Conservation (phyloP, 1,140 invertebrate genomes). For the Drosophila nigrodunni region DNA sequence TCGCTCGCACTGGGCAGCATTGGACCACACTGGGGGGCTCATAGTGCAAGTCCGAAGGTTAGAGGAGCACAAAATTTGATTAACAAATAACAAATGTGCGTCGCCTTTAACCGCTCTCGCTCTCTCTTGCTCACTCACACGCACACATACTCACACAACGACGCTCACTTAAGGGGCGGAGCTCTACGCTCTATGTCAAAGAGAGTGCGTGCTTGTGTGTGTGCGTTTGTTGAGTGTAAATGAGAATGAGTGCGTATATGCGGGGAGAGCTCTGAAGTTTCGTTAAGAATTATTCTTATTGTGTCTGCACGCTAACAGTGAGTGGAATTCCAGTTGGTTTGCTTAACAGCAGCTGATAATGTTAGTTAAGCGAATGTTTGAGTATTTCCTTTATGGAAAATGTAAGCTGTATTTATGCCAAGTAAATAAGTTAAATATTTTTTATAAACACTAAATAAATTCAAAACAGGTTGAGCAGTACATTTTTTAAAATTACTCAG, state of each 20-base stretch:
- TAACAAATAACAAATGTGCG: slow-evolving; percentile 78
- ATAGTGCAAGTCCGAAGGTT: slow-evolving; percentile 43
- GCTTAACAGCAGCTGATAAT: slow-evolving; percentile 6
- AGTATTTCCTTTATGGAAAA: slow-evolving; percentile 2
- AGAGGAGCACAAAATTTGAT: slow-evolving; percentile 68
- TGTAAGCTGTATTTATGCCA: not conserved
- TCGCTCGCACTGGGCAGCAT: slow-evolving; percentile 37
- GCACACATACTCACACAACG: not conserved
- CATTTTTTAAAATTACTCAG: too few species aligned
- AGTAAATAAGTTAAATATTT: not conserved
- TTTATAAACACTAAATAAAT: too few species aligned
- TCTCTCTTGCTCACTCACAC: slow-evolving; percentile 46
- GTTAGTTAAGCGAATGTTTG: slow-evolving; percentile 21
- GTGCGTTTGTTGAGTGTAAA: slow-evolving; percentile 6
- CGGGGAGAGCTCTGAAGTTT: slow-evolving; percentile 24
- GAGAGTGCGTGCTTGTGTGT: slow-evolving; percentile 10
- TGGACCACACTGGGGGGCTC: slow-evolving; percentile 21
- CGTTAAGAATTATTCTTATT: slow-evolving; percentile 39
- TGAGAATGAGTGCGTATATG: slow-evolving; percentile 6
- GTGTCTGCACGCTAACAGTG: slow-evolving; percentile 22
- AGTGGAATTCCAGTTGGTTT: slow-evolving; percentile 25
- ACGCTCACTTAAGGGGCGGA: slow-evolving; percentile 36
- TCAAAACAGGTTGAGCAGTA: too few species aligned
- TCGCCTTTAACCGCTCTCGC: slow-evolving; percentile 30
- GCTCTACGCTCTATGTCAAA: not conserved